phyloP scores from a whole-genome alignment of 2,113 vertebrate genomes.

The Macaca fascicularis region T2T-MFA8v1.1 NC_088391.1:70576501-70577000 shows the following conservation, averaged over 20 bases:
- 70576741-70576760: not conserved
- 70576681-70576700: not conserved
- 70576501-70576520: not conserved
- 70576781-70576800: not conserved
- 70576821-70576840: not conserved
- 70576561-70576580: not conserved
- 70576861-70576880: not conserved
- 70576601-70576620: not conserved
- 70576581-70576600: not conserved
- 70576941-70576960: slow-evolving; percentile 4
- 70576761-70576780: not conserved
- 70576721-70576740: not conserved
- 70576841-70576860: slow-evolving; percentile 13
- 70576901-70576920: not conserved
- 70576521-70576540: not conserved
- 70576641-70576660: not conserved
- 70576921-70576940: not conserved
- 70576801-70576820: not conserved
- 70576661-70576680: not conserved
- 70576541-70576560: not conserved
- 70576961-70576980: not conserved
- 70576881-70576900: not conserved
- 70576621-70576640: not conserved
- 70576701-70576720: not conserved
- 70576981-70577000: not conserved